These are phyloP conservation scores for Channallabes apus DNA, from an alignment of 2,797 vertebrate species.

Conservation along the genomic window DNA sequence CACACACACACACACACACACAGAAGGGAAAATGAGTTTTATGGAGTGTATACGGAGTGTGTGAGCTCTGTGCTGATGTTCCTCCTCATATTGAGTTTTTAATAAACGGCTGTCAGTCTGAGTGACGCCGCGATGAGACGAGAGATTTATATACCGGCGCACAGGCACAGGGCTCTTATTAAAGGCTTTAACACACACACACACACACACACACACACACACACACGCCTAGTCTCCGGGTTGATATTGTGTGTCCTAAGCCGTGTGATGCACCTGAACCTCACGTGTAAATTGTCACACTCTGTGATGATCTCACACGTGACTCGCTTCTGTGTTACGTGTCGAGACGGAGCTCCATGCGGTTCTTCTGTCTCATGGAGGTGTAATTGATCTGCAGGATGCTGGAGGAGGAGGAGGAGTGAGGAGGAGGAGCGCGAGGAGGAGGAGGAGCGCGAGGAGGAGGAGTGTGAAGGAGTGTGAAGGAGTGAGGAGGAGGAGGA, in stretches of 20 bases:
- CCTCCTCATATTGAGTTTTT: constrained; percentile 69
- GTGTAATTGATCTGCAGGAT: too few relatives aligned
- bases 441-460: too few relatives aligned
- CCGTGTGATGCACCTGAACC: not conserved
- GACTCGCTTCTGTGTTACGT: too few relatives aligned
- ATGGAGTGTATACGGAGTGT: constrained; percentile 17
- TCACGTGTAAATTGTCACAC: not conserved
- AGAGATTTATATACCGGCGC: constrained; percentile 69
- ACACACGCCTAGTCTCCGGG: not conserved
- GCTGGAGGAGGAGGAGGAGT: too few relatives aligned
- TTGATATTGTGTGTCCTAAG: not conserved
- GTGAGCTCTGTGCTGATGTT: not conserved
- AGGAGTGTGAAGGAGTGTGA: too few relatives aligned
- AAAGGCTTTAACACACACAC: too few relatives aligned
- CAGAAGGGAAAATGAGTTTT: constrained; percentile 3
- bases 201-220: constrained; percentile 24
- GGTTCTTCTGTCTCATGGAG: too few relatives aligned
- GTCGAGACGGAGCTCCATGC: too few relatives aligned
- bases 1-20: constrained; percentile 19
- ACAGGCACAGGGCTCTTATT: constrained; percentile 50
- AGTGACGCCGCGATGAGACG: constrained; percentile 63
- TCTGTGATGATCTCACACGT: not conserved
- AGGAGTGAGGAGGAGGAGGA: too few relatives aligned
- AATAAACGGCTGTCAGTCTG: constrained; percentile 80
- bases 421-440: too few relatives aligned